Percentiles rank a stretch among this genome's conserved stretches.
Conservation (phyloP, 2,888 invertebrate species). For the Chorisops tibialis region DNA sequence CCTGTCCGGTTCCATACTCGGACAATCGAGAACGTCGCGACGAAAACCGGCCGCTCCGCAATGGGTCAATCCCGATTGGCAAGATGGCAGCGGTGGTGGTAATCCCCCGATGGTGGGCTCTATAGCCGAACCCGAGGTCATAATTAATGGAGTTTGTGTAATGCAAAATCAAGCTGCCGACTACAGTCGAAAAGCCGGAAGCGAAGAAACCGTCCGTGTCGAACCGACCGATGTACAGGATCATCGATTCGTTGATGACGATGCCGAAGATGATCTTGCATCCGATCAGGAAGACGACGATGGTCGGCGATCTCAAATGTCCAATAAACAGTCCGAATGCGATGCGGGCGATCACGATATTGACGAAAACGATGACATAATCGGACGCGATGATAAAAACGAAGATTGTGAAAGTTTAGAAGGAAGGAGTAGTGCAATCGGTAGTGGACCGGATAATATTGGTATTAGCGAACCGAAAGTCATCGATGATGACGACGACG, state of each 20-base stretch:
- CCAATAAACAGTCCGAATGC: conserved; percentile 26
- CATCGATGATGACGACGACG: conserved; percentile 7
- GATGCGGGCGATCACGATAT: conserved; percentile 16
- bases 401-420: conserved; percentile 22
- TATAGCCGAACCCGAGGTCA: conserved; percentile 64
- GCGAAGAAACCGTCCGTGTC: conserved; percentile 56
- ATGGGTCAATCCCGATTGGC: conserved; percentile 96
- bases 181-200: conserved; percentile 52
- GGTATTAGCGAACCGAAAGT: neutral
- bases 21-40: conserved; percentile 59
- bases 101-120: conserved; percentile 44
- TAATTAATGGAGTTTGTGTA: conserved; percentile 91
- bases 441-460: neutral
- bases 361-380: conserved; percentile 16
- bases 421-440: conserved; percentile 2
- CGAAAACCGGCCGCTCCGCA: conserved; percentile 95
- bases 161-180: conserved; percentile 82
- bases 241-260: conserved; percentile 52
- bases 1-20: conserved; percentile 42
- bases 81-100: conserved; percentile 58
- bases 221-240: conserved; percentile 73
- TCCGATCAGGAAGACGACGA: conserved; percentile 37
- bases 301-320: conserved; percentile 35
- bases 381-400: neutral
- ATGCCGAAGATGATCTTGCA: conserved; percentile 49